Base-by-base conservation (phyloP, 2,888 invertebrate species). In the Synanthedon tipuliformis region DNA sequence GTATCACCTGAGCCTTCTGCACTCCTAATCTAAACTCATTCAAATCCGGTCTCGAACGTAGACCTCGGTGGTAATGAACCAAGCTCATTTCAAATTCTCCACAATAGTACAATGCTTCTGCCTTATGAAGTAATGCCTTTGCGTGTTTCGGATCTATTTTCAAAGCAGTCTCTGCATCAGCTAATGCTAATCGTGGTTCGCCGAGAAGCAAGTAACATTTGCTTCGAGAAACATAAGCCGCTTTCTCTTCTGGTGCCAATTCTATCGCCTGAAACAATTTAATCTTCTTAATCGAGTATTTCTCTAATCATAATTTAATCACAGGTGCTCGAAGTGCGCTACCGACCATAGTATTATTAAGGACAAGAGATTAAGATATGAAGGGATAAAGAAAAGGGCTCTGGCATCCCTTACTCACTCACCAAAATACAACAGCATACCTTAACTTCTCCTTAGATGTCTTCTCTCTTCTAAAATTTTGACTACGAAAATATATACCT, bases 41-140 rank as follows among this genome's bases (percentile, higher is more conserved):
- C 55, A 95, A 88, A 65, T 98, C 97, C 0, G 96, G 95, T 3
- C 97, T 89, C 23, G 94, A 90, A 41, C 93, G 91, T 59, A 95
- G 85, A 0, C 97, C 98, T 23, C 96, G 89, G 74, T 97, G 96
- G 70, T 95, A 97, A 70, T 93, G 96, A 70, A 98, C 95, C 27
- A 98, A 89, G 63, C 97, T 96, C 75, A 95, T 92, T 75, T 98
- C 98, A 72, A 97, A 98, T 71, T 97, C 95, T 0, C 96, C 96
- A 51, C 96, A 90, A 74, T 94, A 94, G 79, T 97, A 98, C 45
- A 97, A 85, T 0, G 96, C 93, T 78, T 98, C 97, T 0, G 97
- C 97, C 80, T 97, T 98, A 71, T 95, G 95, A 67, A 93, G 94
- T 56, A 96, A 89, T 4, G 84, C 81, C 55, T 79, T 81, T 0